Evolutionary conservation across 53 echinoderm and acorn worm species (phyloP).

Genomic region (Paracentrotus lividus): DNA sequence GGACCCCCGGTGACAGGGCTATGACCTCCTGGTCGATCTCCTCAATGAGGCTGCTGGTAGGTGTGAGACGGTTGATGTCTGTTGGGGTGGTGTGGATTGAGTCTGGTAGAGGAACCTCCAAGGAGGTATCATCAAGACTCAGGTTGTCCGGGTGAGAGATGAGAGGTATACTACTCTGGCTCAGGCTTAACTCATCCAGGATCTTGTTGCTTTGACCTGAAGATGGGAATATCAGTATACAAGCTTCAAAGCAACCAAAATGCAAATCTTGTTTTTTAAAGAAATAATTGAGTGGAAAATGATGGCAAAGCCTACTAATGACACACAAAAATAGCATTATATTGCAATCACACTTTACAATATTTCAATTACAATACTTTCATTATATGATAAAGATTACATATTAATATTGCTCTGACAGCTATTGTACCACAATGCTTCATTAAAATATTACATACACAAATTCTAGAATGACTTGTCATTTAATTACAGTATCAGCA

Average conservation of each 20-base stretch:
- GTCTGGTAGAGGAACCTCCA: conserved; percentile 76
- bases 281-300: neutral
- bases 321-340: neutral
- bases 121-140: conserved; percentile 77
- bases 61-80: conserved; percentile 84
- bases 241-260: neutral
- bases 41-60: conserved; percentile 90
- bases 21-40: conserved; percentile 79
- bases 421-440: neutral
- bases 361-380: too few relatives aligned
- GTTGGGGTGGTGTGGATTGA: conserved; percentile 83
- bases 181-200: conserved; percentile 39
- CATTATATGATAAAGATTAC: neutral
- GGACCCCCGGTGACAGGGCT: conserved; percentile 36
- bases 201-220: conserved; percentile 37
- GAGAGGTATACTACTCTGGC: conserved; percentile 58
- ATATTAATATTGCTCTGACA: neutral
- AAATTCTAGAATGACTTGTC: too few relatives aligned
- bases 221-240: neutral
- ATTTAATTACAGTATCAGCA: too few relatives aligned
- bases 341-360: too few relatives aligned
- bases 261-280: neutral
- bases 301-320: neutral
- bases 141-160: conserved; percentile 74
- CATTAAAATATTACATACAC: neutral